Conservation (phyloP, 2,888 invertebrate genomes). For the Heliconius charithonia region DNA sequence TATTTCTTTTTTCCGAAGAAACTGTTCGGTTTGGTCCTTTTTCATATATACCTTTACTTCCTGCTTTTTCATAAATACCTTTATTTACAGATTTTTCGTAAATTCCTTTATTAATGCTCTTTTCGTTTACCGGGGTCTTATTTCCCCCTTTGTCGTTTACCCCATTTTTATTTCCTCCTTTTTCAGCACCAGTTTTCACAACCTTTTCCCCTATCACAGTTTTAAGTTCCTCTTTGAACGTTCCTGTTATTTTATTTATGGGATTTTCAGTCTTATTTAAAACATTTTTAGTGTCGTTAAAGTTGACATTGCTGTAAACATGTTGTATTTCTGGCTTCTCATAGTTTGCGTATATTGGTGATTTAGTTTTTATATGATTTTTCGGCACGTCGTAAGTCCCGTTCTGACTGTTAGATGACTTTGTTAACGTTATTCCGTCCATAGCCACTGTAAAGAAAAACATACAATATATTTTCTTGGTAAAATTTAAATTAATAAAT, state of each 20-base stretch:
- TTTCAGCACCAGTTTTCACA: constrained; percentile 28
- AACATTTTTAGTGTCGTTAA: constrained; percentile 60
- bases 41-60: constrained; percentile 27
- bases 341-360: constrained; percentile 73
- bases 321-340: constrained; percentile 62
- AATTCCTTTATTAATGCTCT: constrained; percentile 18
- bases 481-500: not conserved
- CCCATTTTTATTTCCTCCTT: constrained; percentile 17
- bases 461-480: not conserved
- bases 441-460: constrained; percentile 68
- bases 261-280: constrained; percentile 72
- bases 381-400: constrained; percentile 65
- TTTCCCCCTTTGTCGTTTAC: constrained; percentile 24
- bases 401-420: constrained; percentile 58
- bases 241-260: constrained; percentile 59
- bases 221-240: constrained; percentile 74
- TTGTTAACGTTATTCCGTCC: constrained; percentile 74
- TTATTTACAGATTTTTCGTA: not conserved
- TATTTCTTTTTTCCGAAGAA: constrained; percentile 55
- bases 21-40: constrained; percentile 25
- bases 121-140: constrained; percentile 26
- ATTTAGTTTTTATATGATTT: constrained; percentile 54
- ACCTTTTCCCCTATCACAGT: constrained; percentile 68
- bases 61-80: constrained; percentile 27
- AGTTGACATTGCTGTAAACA: constrained; percentile 70